phyloP scores from a whole-genome alignment of 1,140 invertebrate genomes.

The Drosophila sulfurigaster region DNA sequence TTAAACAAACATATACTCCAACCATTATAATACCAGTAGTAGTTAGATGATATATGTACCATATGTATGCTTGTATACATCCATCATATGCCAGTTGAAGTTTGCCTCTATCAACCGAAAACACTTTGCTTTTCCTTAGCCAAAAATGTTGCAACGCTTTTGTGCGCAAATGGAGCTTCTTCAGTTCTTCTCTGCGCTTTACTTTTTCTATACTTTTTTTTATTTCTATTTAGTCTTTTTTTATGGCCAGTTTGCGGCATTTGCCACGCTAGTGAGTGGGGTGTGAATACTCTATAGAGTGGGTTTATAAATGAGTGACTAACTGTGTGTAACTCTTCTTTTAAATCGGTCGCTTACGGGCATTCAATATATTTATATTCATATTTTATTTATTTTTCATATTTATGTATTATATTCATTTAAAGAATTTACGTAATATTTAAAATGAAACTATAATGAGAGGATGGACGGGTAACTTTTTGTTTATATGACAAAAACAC shows the following conservation, averaged over 20 bases:
- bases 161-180: constrained; percentile 75
- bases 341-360: not conserved
- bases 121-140: constrained; percentile 63
- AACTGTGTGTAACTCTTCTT: constrained; percentile 9
- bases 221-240: not conserved
- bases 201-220: constrained; percentile 15
- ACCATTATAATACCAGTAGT: constrained; percentile 1
- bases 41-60: not conserved
- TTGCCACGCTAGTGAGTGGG: constrained; percentile 5
- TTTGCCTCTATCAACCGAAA: constrained; percentile 40
- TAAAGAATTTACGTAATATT: not conserved
- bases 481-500: too few species aligned
- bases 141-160: constrained; percentile 73
- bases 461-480: too few species aligned
- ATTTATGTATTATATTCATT: not conserved
- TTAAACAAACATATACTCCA: constrained; percentile 1
- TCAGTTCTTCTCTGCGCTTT: constrained; percentile 1
- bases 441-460: too few species aligned
- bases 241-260: constrained; percentile 22
- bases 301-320: not conserved
- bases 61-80: too few species aligned
- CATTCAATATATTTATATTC: not conserved
- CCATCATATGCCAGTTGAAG: not conserved
- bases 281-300: not conserved
- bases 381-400: not conserved